Conservation (phyloP, 2,113 vertebrate genomes). For the Saimiri boliviensis region DNA sequence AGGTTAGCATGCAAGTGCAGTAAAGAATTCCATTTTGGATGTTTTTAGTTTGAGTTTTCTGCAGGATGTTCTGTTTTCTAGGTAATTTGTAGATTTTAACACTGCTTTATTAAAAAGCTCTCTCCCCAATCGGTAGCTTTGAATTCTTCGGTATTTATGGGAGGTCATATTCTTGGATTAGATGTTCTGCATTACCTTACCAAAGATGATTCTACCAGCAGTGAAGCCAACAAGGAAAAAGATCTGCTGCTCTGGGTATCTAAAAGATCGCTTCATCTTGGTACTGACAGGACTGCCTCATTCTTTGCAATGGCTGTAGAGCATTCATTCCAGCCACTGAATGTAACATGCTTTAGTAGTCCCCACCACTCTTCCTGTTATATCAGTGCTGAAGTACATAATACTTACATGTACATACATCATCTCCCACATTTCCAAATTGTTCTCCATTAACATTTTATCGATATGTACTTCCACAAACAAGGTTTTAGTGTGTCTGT, state of each 20-base stretch:
- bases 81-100: not conserved
- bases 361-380: not conserved
- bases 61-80: too few species aligned
- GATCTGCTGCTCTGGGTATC: not conserved
- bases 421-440: not conserved
- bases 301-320: not conserved
- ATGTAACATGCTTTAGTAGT: too few species aligned
- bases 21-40: too few species aligned
- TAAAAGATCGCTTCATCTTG: not conserved
- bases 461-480: too few species aligned
- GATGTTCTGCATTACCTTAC: not conserved
- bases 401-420: too few species aligned
- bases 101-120: not conserved
- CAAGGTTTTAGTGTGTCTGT: too few species aligned
- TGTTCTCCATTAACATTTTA: not conserved
- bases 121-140: not conserved
- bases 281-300: not conserved
- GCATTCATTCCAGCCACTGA: too few species aligned
- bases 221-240: not conserved
- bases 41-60: too few species aligned
- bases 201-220: not conserved
- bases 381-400: too few species aligned
- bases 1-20: too few species aligned
- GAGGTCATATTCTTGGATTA: not conserved
- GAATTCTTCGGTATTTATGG: not conserved